Evolutionary conservation across 2,888 invertebrate species (phyloP).

Genomic region (Ochlodes sylvanus): DNA sequence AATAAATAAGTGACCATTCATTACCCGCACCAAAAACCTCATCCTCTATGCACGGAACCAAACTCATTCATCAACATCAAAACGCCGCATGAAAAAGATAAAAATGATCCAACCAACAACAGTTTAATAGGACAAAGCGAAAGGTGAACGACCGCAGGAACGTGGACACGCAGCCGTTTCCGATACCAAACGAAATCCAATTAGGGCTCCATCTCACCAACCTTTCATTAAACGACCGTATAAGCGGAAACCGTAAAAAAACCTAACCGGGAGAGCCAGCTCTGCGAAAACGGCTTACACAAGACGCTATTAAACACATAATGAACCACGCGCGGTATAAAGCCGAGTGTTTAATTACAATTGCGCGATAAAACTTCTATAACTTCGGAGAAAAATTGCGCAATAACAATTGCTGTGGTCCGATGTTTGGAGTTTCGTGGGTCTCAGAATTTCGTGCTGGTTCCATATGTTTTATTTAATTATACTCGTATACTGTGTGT

Average conservation of each 20-base stretch:
- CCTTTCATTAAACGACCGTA: constrained; percentile 70
- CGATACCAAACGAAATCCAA: constrained; percentile 78
- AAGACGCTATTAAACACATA: constrained; percentile 65
- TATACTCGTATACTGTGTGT: too few relatives aligned
- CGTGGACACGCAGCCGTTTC: constrained; percentile 60
- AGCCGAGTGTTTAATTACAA: constrained; percentile 61
- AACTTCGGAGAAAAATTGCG: constrained; percentile 11
- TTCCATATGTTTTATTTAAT: too few relatives aligned
- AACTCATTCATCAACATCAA: constrained; percentile 30
- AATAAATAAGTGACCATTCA: not conserved
- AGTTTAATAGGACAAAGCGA: constrained; percentile 53
- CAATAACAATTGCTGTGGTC: constrained; percentile 1
- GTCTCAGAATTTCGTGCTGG: too few relatives aligned
- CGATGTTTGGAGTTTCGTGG: not conserved
- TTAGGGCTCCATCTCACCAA: constrained; percentile 70
- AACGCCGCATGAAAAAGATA: constrained; percentile 27
- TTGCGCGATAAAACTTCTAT: constrained; percentile 54
- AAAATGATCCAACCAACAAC: constrained; percentile 37
- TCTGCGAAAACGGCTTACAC: constrained; percentile 61
- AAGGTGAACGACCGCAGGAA: constrained; percentile 65
- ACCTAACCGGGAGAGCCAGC: constrained; percentile 56
- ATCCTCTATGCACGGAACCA: not conserved
- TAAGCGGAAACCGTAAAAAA: constrained; percentile 62
- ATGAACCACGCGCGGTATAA: constrained; percentile 57
- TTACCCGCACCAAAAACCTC: not conserved